A percentile compares a stretch with the other conserved stretches of the same genome.
Conservation (phyloP, 1,140 invertebrate species). For the Octopus bimaculoides region DNA sequence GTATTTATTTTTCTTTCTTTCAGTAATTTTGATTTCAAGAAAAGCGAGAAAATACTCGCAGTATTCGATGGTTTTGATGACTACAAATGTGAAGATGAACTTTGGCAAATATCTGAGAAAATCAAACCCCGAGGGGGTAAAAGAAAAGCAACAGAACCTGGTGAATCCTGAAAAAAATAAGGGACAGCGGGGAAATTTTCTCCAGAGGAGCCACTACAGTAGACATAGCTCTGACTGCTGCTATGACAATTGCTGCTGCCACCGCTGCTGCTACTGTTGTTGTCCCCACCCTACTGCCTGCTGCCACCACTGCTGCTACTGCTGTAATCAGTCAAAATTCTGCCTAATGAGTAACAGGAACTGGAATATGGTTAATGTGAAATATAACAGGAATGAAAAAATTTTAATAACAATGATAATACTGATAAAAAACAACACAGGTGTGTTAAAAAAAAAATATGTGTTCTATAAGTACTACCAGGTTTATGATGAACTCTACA, state of each 20-base stretch:
- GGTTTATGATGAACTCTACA: too few species aligned
- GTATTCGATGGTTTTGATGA: conserved; percentile 98
- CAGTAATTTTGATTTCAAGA: conserved; percentile 65
- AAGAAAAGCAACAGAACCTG: conserved; percentile 21
- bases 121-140: conserved; percentile 78
- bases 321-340: not conserved
- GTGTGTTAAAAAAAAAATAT: too few species aligned
- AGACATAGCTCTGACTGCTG: not conserved
- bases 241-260: not conserved
- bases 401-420: too few species aligned
- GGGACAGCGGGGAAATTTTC: not conserved
- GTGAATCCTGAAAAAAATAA: not conserved
- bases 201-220: too few species aligned
- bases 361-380: too few species aligned
- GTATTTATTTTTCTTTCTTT: conserved; percentile 41
- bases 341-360: too few species aligned
- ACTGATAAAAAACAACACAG: too few species aligned
- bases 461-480: too few species aligned
- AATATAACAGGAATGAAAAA: too few species aligned
- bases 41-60: conserved; percentile 86
- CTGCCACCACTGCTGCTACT: not conserved
- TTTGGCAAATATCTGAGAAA: conserved; percentile 95
- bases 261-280: not conserved
- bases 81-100: conserved; percentile 89
- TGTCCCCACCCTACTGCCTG: not conserved